Base-by-base conservation (phyloP, 2,797 vertebrate genomes). In the Rousettus madagascariensis region DNA sequence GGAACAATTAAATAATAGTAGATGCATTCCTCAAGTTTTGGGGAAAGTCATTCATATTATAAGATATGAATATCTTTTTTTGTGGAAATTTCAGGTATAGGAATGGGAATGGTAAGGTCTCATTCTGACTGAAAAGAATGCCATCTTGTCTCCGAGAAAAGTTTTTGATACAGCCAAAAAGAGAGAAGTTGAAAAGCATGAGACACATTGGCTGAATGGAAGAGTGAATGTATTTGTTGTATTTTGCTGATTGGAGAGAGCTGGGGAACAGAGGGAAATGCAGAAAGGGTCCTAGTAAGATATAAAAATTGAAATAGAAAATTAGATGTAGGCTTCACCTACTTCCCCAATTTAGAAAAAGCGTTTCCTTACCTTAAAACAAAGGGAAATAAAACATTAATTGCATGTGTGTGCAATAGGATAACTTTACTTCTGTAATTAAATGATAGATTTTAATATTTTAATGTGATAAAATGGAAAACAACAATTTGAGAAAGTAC, bases 201-300 rank as follows among this genome's bases (percentile, higher is more conserved):
- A 11, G 30, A 28, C 9, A 59, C 26, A 30, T 7, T 33, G 11
- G 17, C 15, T 69, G 22, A 33, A 66, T 5, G 5, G 26, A 55
- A 78, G 65, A 12, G 17, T 38, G 33, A 51, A 43, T 26, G 8
- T 28, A 5, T 63, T 2, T 63, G 3, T 6, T 66, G 0, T 26
- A 9, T 36, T 2, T 8, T 65, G 33, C 0, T 9, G 20, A 0
- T 8, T 20, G 4, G 26, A 6, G 6, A 57, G 11, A 11, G 15
- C 0, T 5, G 15, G 16, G 4, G 19, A 65, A 6, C 20, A 16
- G 19, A 49, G 11, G 3, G 0, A 8, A 13, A 2, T 36, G 5
- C 10, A 33, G 51, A 41, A 43, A 12, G 12, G 65, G 33, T 33
- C 15, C 30, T 13, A 30, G 3, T 2, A n/a, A 55, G 2, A 8